Evolutionary conservation across 1,140 invertebrate genomes (phyloP).

Genomic region (Elymnias hypermnestra): DNA sequence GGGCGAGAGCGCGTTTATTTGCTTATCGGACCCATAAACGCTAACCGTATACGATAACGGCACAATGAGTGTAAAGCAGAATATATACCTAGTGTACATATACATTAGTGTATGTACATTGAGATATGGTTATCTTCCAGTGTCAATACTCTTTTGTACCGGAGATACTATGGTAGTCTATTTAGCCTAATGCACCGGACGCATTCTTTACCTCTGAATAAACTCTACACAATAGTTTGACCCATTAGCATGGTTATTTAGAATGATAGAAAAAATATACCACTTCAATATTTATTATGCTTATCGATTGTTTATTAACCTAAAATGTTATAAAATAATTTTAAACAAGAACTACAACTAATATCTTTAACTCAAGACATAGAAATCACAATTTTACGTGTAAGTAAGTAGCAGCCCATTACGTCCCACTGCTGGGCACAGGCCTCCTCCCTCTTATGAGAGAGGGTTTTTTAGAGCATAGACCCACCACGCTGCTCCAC

Average conservation of each 20-base stretch:
- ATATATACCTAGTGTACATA: slow-evolving; percentile 42
- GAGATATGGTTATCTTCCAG: slow-evolving; percentile 61
- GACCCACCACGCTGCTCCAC: no score
- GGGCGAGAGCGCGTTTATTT: slow-evolving; percentile 48
- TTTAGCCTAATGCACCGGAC: slow-evolving; percentile 63
- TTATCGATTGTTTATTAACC: no score
- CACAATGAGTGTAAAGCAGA: slow-evolving; percentile 63
- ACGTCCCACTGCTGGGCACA: no score
- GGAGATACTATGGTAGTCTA: slow-evolving; percentile 64
- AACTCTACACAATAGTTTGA: slow-evolving; percentile 48
- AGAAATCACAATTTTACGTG: no score
- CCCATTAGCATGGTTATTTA: slow-evolving; percentile 44
- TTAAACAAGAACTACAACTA: no score
- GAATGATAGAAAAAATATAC: neutral
- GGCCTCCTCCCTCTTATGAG: no score
- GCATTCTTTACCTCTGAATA: slow-evolving; percentile 61
- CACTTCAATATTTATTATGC: neutral
- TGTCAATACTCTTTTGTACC: slow-evolving; percentile 73
- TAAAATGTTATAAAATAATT: no score
- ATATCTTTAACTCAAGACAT: no score
- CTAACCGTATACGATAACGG: slow-evolving; percentile 64
- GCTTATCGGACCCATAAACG: slow-evolving; percentile 64
- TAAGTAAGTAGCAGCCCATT: no score
- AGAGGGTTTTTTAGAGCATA: no score
- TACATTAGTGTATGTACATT: slow-evolving; percentile 57